Percentiles rank a stretch among this genome's conserved stretches.
These are phyloP conservation scores for Drosophila multiciliata DNA, from an alignment of 2,888 invertebrate species.

Conservation along the genomic window DNA sequence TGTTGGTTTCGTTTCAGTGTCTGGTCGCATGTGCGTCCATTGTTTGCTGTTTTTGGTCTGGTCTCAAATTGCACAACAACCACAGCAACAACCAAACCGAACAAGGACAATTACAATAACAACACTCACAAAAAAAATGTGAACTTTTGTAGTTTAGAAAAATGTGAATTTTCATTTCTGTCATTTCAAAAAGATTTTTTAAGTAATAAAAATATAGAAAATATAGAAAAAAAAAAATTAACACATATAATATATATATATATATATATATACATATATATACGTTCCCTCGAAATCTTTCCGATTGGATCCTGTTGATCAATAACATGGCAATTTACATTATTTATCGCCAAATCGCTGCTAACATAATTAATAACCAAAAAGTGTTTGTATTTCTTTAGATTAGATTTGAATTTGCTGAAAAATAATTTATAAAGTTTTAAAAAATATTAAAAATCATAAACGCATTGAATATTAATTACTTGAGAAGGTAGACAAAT, in stretches of 20 bases:
- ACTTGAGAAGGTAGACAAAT: not conserved
- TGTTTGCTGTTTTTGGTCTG: slow-evolving; percentile 41
- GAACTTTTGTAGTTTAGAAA: not conserved
- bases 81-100: slow-evolving; percentile 15
- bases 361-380: not conserved
- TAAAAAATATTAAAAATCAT: not conserved
- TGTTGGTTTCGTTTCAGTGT: slow-evolving; percentile 22
- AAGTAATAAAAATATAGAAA: not conserved
- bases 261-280: no score
- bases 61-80: slow-evolving; percentile 64
- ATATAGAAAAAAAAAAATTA: not conserved
- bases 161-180: not conserved
- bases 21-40: slow-evolving; percentile 36
- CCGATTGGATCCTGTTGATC: not conserved
- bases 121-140: not conserved
- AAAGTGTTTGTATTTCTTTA: not conserved
- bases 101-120: slow-evolving; percentile 40
- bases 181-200: not conserved
- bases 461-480: not conserved
- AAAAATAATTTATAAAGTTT: not conserved
- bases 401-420: not conserved
- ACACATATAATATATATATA: no score
- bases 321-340: not conserved
- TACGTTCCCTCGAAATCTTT: not conserved
- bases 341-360: not conserved